Conservation (phyloP, 2,113 vertebrate genomes). For the Nyctereutes procyonoides region DNA sequence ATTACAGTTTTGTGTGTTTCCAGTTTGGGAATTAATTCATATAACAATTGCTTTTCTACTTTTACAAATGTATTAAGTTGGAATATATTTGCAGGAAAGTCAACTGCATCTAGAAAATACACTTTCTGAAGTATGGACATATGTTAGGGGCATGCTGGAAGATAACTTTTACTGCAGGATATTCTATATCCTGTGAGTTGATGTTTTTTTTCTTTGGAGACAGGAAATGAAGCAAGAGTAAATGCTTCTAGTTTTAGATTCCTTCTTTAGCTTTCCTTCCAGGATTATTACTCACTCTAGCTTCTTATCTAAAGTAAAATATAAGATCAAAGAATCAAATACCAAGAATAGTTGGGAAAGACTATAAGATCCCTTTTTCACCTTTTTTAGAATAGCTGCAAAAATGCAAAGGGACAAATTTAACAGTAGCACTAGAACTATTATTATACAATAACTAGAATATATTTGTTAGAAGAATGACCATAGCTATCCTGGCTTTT, state of each 20-base stretch:
- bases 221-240: constrained; percentile 53
- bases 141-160: background rate
- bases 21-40: constrained; percentile 41
- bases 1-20: background rate
- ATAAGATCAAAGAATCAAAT: constrained; percentile 9
- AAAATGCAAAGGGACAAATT: constrained; percentile 19
- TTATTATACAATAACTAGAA: background rate
- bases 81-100: constrained; percentile 4
- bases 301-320: constrained; percentile 52
- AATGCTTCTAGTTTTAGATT: constrained; percentile 46
- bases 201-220: constrained; percentile 24
- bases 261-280: constrained; percentile 51
- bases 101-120: background rate
- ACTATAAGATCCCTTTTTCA: background rate
- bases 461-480: constrained; percentile 30
- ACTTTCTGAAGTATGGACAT: constrained; percentile 16
- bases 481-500: background rate
- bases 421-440: background rate
- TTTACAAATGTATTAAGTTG: constrained; percentile 5
- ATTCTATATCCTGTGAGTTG: background rate
- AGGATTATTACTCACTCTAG: background rate
- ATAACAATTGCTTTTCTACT: constrained; percentile 36
- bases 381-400: background rate
- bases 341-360: constrained; percentile 1
- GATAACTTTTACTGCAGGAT: constrained; percentile 31